These are phyloP conservation scores for Iselma pallidipennis DNA, from an alignment of 2,888 invertebrate genomes.

Conservation along the genomic window DNA sequence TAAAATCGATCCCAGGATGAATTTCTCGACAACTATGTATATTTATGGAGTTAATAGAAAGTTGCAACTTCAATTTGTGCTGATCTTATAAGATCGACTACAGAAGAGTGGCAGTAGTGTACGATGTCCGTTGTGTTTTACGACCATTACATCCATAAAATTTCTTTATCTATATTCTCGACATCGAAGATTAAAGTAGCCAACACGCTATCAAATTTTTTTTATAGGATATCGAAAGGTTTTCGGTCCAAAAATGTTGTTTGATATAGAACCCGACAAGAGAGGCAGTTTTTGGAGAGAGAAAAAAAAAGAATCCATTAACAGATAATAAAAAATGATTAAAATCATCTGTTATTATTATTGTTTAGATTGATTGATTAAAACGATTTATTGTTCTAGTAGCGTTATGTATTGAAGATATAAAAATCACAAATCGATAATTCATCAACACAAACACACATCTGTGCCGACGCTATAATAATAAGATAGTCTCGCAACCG, in stretches of 20 bases:
- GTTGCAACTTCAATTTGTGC: not conserved
- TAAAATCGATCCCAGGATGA: too few relatives aligned
- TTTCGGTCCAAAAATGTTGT: too few relatives aligned
- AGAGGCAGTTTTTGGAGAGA: not conserved
- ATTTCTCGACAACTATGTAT: too few relatives aligned
- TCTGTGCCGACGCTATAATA: conserved; percentile 9
- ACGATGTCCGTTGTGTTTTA: not conserved
- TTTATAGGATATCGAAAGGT: too few relatives aligned
- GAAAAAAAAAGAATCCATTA: not conserved
- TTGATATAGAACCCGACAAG: conserved; percentile 3
- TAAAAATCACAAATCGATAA: conserved; percentile 17
- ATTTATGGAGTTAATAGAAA: too few relatives aligned
- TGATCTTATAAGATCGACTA: not conserved
- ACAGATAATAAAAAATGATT: too few relatives aligned
- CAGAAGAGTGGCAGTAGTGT: not conserved
- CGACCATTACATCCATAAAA: not conserved
- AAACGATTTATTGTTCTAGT: not conserved
- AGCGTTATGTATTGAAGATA: not conserved
- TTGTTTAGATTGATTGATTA: not conserved
- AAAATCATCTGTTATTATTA: too few relatives aligned
- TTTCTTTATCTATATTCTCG: not conserved
- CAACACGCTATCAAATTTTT: not conserved
- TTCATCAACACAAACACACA: conserved; percentile 19
- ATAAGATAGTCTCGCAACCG: conserved; percentile 20
- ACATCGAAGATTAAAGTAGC: not conserved